Evolutionary conservation across 2,113 vertebrate genomes (phyloP).

Genomic region (Isichthys henryi): DNA sequence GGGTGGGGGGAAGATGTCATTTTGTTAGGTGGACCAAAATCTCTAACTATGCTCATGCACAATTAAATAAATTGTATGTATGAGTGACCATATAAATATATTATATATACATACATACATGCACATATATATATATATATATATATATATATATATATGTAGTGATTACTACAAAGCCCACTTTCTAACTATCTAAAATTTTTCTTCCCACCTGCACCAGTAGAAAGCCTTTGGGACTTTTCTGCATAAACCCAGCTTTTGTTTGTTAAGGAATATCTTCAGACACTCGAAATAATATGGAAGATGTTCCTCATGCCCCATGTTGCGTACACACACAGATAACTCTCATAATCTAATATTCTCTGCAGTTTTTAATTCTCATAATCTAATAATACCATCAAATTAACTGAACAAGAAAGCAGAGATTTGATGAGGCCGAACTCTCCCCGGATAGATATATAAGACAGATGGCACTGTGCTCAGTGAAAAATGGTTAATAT

Average conservation of each 20-base stretch:
- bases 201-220: neutral
- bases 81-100: neutral
- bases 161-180: neutral
- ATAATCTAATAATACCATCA: slow-evolving; percentile 2
- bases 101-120: neutral
- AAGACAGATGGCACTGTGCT: neutral
- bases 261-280: neutral
- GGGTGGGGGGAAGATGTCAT: neutral
- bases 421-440: neutral
- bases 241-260: neutral
- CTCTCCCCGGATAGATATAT: neutral
- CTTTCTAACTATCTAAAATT: neutral
- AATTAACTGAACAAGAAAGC: neutral
- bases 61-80: neutral
- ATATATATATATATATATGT: neutral
- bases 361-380: neutral
- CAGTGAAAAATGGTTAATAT: neutral
- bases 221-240: neutral
- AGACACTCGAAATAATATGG: neutral
- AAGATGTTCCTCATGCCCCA: neutral
- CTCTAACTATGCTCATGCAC: neutral
- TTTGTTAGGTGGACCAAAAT: neutral
- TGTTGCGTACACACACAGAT: neutral
- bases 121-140: neutral
- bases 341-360: neutral